phyloP scores from a whole-genome alignment of 2,797 vertebrate genomes.

The Sebastolobus alascanus region DNA sequence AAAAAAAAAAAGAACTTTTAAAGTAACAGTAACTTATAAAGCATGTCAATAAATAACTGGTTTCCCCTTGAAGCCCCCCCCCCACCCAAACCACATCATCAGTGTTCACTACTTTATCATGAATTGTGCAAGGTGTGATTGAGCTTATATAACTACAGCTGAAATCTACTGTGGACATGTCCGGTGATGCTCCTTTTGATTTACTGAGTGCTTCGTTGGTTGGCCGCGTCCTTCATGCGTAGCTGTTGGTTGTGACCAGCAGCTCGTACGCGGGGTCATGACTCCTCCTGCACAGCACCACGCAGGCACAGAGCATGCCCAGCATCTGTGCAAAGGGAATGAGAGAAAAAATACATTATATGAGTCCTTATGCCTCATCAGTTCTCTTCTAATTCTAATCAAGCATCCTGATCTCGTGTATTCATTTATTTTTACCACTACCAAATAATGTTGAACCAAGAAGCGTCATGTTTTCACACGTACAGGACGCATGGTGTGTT shows the following conservation, averaged over 20 bases:
- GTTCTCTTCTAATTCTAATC: neutral
- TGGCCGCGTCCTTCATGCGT: conserved; percentile 86
- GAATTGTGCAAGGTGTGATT: conserved; percentile 86
- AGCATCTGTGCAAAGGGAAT: conserved; percentile 87
- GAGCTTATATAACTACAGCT: conserved; percentile 83
- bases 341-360: neutral
- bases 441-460: neutral
- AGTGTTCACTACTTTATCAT: conserved; percentile 82
- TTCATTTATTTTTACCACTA: neutral
- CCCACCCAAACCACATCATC: conserved; percentile 75
- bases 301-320: conserved; percentile 97
- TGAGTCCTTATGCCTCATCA: neutral
- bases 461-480: neutral
- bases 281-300: conserved; percentile 95
- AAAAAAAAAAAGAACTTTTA: conserved; percentile 53
- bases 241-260: conserved; percentile 95
- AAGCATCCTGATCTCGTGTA: neutral
- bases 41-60: conserved; percentile 81
- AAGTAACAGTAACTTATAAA: conserved; percentile 73
- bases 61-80: conserved; percentile 36
- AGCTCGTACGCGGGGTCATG: conserved; percentile 96
- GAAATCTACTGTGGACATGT: conserved; percentile 77
- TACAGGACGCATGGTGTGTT: too few relatives aligned
- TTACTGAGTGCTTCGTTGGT: conserved; percentile 59
- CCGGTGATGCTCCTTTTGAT: conserved; percentile 80